Evolutionary conservation across 1,140 invertebrate genomes (phyloP).

Genomic region (Idris sp.): DNA sequence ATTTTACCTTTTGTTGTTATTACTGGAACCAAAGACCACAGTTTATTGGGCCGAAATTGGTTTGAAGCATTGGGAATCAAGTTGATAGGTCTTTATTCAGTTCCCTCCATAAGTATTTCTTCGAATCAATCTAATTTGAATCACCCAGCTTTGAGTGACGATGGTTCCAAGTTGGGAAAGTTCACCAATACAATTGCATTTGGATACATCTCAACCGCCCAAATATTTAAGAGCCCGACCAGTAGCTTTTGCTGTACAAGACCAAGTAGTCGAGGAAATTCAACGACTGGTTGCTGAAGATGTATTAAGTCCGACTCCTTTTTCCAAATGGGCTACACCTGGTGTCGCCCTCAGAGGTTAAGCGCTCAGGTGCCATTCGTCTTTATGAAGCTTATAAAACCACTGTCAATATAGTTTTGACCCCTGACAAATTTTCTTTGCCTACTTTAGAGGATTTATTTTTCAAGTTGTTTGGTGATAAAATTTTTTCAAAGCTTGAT

Average conservation of each 20-base stretch:
- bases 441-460: slow-evolving; percentile 68
- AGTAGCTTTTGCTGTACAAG: not conserved
- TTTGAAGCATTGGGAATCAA: too few species aligned
- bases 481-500: slow-evolving; percentile 61
- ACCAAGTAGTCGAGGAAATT: not conserved
- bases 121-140: too few species aligned
- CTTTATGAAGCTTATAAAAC: slow-evolving; percentile 70
- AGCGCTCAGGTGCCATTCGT: slow-evolving; percentile 1
- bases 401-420: slow-evolving; percentile 68
- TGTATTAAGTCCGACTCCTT: slow-evolving; percentile 16
- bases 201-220: too few species aligned
- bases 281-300: not conserved
- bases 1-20: too few species aligned
- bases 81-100: too few species aligned
- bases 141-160: too few species aligned
- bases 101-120: too few species aligned
- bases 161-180: not conserved
- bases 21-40: too few species aligned
- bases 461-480: slow-evolving; percentile 59
- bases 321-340: slow-evolving; percentile 46
- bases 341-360: slow-evolving; percentile 32
- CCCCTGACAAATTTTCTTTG: slow-evolving; percentile 64
- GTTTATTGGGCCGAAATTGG: too few species aligned
- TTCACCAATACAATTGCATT: too few species aligned
- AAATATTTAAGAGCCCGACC: slow-evolving; percentile 1